phyloP scores from a whole-genome alignment of 2,888 invertebrate genomes.

The Belgica antarctica region DNA sequence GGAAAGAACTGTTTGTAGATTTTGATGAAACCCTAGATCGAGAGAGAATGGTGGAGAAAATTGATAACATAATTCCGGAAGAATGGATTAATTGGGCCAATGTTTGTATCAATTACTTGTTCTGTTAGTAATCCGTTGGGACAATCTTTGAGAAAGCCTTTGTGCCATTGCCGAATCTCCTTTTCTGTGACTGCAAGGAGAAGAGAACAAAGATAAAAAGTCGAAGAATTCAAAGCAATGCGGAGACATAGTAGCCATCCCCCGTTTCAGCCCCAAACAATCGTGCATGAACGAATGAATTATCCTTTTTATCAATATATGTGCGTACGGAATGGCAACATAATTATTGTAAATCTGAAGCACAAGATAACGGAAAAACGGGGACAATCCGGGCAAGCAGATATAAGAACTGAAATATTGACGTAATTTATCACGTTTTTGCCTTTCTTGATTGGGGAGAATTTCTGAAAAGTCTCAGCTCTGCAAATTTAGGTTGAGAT shows the following conservation, averaged over 20 bases:
- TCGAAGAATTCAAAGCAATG: background rate
- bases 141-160: conserved; percentile 95
- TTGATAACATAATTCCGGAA: background rate
- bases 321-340: conserved; percentile 13
- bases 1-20: conserved; percentile 99
- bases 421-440: conserved; percentile 27
- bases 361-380: background rate
- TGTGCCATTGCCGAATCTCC: conserved; percentile 89
- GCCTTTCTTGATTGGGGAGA: too few relatives aligned
- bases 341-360: conserved; percentile 27
- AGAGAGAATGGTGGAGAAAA: too few relatives aligned
- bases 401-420: conserved; percentile 28
- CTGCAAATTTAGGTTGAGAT: too few relatives aligned
- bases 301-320: background rate
- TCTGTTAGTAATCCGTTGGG: conserved; percentile 93
- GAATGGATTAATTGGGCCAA: conserved; percentile 20
- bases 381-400: background rate
- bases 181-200: conserved; percentile 74
- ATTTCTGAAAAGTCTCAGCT: too few relatives aligned
- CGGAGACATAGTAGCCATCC: too few relatives aligned
- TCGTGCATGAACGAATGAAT: conserved; percentile 16
- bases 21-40: conserved; percentile 90
- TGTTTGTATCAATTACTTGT: conserved; percentile 63
- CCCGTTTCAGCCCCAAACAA: background rate
- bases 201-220: conserved; percentile 6